phyloP scores from a whole-genome alignment of 2,888 invertebrate species.

The Chymomyza caudatula region DNA sequence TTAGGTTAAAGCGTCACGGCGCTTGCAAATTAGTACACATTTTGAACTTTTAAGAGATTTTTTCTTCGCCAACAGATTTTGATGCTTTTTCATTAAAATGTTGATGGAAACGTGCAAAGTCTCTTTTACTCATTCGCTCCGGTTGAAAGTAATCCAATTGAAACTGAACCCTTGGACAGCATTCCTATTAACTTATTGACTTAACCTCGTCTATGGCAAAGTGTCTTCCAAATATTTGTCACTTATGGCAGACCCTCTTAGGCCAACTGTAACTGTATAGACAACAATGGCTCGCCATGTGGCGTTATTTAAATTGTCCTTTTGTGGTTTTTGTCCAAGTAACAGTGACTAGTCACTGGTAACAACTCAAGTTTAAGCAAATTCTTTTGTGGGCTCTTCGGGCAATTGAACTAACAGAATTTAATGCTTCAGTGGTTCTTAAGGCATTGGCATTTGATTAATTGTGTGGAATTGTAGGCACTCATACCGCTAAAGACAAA shows the following conservation, averaged over 20 bases:
- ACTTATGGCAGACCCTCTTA: not conserved
- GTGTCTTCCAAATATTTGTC: not conserved
- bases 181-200: not conserved
- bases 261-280: not conserved
- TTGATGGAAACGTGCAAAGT: too few species aligned
- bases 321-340: not conserved
- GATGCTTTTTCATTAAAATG: too few species aligned
- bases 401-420: not conserved
- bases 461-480: not conserved
- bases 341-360: not conserved
- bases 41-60: too few species aligned
- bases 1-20: too few species aligned
- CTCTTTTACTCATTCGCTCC: too few species aligned
- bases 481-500: not conserved
- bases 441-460: not conserved
- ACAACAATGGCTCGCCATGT: not conserved
- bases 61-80: too few species aligned
- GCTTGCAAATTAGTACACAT: too few species aligned
- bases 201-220: not conserved
- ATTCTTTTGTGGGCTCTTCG: not conserved
- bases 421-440: not conserved
- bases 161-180: too few species aligned
- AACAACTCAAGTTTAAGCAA: not conserved
- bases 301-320: not conserved
- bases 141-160: too few species aligned